These are phyloP conservation scores for Dorcus hopei DNA, from an alignment of 2,888 invertebrate species.

Conservation along the genomic window DNA sequence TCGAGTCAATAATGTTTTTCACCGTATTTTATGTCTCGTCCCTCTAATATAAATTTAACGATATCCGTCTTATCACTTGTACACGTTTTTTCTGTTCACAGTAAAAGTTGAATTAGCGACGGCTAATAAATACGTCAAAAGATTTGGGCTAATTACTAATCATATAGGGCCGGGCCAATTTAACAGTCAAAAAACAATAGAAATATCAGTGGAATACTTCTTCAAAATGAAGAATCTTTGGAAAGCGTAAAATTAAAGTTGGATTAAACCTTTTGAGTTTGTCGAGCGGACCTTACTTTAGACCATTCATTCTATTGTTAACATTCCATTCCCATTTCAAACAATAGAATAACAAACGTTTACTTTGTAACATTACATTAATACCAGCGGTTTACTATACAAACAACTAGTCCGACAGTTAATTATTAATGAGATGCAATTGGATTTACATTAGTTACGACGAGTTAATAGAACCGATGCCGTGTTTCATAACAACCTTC, in stretches of 20 bases:
- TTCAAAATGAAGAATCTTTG: no score
- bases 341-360: conserved; percentile 2
- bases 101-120: no score
- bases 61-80: background rate
- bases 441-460: background rate
- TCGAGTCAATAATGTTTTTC: conserved; percentile 14
- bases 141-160: no score
- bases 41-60: background rate
- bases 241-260: background rate
- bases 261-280: background rate
- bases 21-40: background rate
- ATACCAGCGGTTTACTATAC: background rate
- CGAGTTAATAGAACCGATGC: no score
- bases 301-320: no score
- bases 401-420: background rate
- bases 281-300: no score
- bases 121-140: no score
- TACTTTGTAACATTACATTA: background rate
- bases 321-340: background rate
- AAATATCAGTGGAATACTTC: no score
- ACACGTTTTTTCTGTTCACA: no score
- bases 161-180: no score
- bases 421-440: conserved; percentile 8
- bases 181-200: no score
- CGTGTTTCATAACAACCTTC: no score